Percentiles rank a stretch among this genome's conserved stretches.
phyloP scores from a whole-genome alignment of 2,113 vertebrate genomes.

The Pagrus major region DNA sequence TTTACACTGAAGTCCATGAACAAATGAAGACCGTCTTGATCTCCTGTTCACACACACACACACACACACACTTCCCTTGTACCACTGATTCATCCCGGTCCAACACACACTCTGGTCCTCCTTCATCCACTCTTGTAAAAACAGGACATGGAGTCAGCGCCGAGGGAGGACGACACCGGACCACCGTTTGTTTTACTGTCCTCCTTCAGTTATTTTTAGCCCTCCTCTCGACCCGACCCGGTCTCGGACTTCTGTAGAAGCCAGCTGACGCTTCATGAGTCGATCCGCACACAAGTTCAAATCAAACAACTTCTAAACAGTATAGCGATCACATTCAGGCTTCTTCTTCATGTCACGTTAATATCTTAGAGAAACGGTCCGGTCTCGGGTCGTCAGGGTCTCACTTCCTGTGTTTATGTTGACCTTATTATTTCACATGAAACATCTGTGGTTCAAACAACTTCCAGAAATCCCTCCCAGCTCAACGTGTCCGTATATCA shows the following conservation, averaged over 20 bases:
- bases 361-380: not conserved
- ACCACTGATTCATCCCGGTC: slow-evolving; percentile 21
- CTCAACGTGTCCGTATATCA: not conserved
- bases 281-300: not conserved
- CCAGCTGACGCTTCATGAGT: not conserved
- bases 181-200: not conserved
- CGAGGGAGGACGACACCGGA: slow-evolving; percentile 4
- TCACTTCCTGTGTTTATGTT: slow-evolving; percentile 10
- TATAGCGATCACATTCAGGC: not conserved
- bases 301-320: not conserved
- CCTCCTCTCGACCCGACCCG: not conserved
- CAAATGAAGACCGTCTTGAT: slow-evolving; percentile 21
- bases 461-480: not conserved
- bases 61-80: slow-evolving; percentile 32
- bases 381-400: not conserved
- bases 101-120: not conserved
- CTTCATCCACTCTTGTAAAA: slow-evolving; percentile 1
- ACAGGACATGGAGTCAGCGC: slow-evolving; percentile 12
- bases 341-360: not conserved
- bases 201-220: not conserved
- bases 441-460: not conserved
- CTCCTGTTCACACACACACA: slow-evolving; percentile 16
- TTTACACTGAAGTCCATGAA: slow-evolving; percentile 30
- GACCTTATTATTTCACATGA: not conserved
- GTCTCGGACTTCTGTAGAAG: not conserved